Percentiles rank a stretch among this genome's conserved stretches.
Evolutionary conservation across 92 coral and sea anemone genomes (phyloP).

Genomic region (Blastomussa wellsi): DNA sequence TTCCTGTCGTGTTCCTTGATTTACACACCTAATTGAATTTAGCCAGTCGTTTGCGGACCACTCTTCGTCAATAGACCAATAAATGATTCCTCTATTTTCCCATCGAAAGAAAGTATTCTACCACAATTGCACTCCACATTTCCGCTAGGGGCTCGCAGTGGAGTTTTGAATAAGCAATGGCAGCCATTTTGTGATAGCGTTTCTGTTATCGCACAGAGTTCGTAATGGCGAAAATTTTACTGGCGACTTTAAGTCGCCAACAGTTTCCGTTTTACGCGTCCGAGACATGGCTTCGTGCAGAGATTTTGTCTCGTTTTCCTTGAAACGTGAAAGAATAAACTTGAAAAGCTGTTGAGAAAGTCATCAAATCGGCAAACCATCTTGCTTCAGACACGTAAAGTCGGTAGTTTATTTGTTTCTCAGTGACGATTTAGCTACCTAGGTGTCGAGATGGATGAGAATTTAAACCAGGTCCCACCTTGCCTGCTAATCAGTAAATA

Average conservation of each 20-base stretch:
- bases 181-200: slow-evolving; percentile 27
- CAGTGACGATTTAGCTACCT: slow-evolving; percentile 5
- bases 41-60: slow-evolving; percentile 37
- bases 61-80: slow-evolving; percentile 32
- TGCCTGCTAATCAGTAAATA: slow-evolving; percentile 31
- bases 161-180: slow-evolving; percentile 10
- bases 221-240: slow-evolving; percentile 32
- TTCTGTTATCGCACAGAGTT: slow-evolving; percentile 31
- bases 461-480: slow-evolving; percentile 36
- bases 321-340: neutral
- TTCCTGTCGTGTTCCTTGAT: slow-evolving; percentile 23
- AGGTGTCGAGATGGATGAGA: slow-evolving; percentile 38
- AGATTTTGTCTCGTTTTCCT: slow-evolving; percentile 42
- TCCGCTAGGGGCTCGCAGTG: slow-evolving; percentile 20
- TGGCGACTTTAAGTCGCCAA: slow-evolving; percentile 66
- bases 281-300: slow-evolving; percentile 46
- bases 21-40: slow-evolving; percentile 48
- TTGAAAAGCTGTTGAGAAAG: neutral
- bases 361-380: neutral
- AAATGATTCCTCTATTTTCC: slow-evolving; percentile 31
- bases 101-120: slow-evolving; percentile 24
- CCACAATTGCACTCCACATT: slow-evolving; percentile 24
- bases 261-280: slow-evolving; percentile 56
- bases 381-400: neutral
- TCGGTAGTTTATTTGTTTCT: slow-evolving; percentile 12